Evolutionary conservation across 2,113 vertebrate species (phyloP), one percentile per base, ranked within the genome.

Genomic region (Thamnaconus septentrionalis): DNA sequence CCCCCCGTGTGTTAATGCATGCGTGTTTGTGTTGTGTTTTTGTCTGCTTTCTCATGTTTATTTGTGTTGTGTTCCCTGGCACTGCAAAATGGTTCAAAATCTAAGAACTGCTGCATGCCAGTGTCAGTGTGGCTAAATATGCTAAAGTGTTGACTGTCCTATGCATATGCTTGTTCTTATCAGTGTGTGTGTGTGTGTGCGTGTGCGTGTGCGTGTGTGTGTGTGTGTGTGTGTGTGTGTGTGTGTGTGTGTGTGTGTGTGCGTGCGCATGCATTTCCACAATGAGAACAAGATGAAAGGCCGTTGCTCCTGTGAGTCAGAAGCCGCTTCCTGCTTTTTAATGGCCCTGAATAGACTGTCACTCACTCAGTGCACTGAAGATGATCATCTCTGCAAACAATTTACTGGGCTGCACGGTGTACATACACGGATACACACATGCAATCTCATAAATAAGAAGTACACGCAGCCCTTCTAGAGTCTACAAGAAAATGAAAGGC

Each of bases 261-360:
- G 41, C 45, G n/a, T 49, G 40, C 61, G 56, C 12, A 8, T 9
- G 40, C 12, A 0, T 64, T 41, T 5, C 56, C 55, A 57, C 70
- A 53, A 65, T 60, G 18, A 76, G 18, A 68, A 43, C 2, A 0
- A 64, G 81, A 85, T 89, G 80, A 86, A 83, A 85, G 73, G 60
- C 69, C n/a, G 8, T 47, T 41, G 52, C 45, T 65, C 66, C 58
- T 70, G 56, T 81, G 76, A 81, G 67, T 80, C 76, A 78, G 68
- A 10, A 43, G 18, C 69, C 64, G 55, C 64, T 55, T 62, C 52
- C 66, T 71, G 61, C 65, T 64, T 72, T 55, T 54, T 79, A 67
- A 73, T 71, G 64, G 45, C 58, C 57, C 71, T 61, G 69, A 74
- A 74, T 62, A 69, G 41, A 54, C 45, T 7, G 45, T 65, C 51